Conservation (phyloP, 2,113 vertebrate genomes). For the Tachycineta bicolor region DNA sequence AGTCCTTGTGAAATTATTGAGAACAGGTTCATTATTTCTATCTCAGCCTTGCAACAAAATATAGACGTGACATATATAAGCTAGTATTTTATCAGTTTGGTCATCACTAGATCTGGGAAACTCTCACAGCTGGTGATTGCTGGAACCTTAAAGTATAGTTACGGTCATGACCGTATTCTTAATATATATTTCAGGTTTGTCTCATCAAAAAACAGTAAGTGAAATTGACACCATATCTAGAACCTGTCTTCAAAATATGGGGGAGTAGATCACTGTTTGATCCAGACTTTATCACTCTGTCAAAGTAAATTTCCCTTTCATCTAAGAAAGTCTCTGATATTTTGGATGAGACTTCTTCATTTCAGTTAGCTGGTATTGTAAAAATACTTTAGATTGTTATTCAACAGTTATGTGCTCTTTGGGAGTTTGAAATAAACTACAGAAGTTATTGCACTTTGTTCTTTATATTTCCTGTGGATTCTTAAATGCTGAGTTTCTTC, state of each 20-base stretch:
- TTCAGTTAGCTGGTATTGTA: not conserved
- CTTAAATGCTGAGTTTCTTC: not conserved
- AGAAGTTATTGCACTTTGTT: constrained; percentile 13
- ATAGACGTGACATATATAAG: not conserved
- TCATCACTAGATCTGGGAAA: not conserved
- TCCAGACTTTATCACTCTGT: not conserved
- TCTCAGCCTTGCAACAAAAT: not conserved
- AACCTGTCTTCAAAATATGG: not conserved
- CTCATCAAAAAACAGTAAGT: not conserved
- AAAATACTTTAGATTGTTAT: not conserved
- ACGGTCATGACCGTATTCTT: not conserved
- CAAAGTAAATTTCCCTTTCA: not conserved
- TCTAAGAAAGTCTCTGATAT: not conserved
- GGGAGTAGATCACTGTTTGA: not conserved
- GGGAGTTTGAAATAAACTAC: not conserved
- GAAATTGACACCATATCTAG: not conserved
- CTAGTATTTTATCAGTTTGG: not conserved
- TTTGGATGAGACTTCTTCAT: not conserved
- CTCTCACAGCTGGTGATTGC: not conserved
- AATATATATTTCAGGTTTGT: not conserved
- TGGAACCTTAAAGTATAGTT: not conserved
- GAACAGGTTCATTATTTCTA: not conserved
- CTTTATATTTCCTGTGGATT: not conserved
- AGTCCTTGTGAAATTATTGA: not conserved
- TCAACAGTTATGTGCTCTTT: not conserved